These are phyloP conservation scores for Triops cancriformis DNA, from an alignment of 1,140 invertebrate species.

Conservation along the genomic window DNA sequence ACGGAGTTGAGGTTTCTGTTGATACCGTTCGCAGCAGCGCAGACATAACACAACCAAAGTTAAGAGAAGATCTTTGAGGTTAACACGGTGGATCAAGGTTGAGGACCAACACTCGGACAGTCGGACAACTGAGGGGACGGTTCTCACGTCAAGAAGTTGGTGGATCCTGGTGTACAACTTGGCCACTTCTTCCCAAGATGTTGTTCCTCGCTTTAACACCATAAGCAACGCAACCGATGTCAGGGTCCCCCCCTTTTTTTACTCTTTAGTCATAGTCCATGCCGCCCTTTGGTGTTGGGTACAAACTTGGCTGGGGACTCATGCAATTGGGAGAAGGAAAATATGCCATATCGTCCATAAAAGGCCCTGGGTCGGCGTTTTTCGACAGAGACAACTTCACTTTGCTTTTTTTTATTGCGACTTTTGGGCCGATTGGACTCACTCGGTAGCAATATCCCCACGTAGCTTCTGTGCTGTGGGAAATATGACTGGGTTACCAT, in stretches of 20 bases:
- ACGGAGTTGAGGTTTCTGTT: conserved; percentile 5
- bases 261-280: background rate
- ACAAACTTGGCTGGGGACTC: background rate
- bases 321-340: background rate
- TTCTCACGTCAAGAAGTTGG: conserved; percentile 6
- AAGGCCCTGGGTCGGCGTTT: background rate
- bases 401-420: conserved; percentile 1
- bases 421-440: conserved; percentile 7
- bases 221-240: conserved; percentile 5
- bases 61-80: background rate
- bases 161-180: background rate
- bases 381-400: background rate
- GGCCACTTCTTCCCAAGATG: background rate
- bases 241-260: background rate
- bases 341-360: conserved; percentile 7
- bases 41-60: background rate
- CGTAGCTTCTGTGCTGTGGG: conserved; percentile 3
- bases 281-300: conserved; percentile 5
- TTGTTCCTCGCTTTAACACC: background rate
- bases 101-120: conserved; percentile 12
- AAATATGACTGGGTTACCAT: conserved; percentile 10
- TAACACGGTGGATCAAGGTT: conserved; percentile 6
- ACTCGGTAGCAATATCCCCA: background rate
- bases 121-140: background rate
- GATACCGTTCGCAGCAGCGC: background rate